Evolutionary conservation across 2,797 vertebrate species (phyloP).

Genomic region (Dermochelys coriacea): DNA sequence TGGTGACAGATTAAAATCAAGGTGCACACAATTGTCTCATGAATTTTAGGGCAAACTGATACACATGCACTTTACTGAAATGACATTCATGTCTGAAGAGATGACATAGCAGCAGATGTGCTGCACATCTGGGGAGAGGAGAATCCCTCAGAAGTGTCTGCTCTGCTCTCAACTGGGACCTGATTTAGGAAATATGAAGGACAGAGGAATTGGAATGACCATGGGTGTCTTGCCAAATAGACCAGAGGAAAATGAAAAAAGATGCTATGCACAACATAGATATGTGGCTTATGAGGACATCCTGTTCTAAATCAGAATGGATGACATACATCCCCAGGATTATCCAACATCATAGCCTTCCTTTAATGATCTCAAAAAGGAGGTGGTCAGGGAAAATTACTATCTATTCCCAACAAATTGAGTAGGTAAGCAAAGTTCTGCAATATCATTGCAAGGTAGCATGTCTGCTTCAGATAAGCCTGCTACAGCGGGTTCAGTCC

Average conservation of each 20-base stretch:
- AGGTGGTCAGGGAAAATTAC: constrained; percentile 46
- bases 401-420: constrained; percentile 43
- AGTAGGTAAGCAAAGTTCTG: constrained; percentile 16
- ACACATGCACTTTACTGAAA: not conserved
- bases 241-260: not conserved
- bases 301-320: not conserved
- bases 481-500: fast-evolving
- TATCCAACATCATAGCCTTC: constrained; percentile 58
- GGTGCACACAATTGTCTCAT: not conserved
- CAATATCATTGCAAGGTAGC: not conserved
- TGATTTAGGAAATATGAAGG: not conserved
- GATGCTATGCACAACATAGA: not conserved
- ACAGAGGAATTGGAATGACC: not conserved
- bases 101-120: not conserved
- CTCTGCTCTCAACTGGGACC: not conserved
- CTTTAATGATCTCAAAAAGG: constrained; percentile 40
- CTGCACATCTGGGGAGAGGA: not conserved
- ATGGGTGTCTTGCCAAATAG: not conserved
- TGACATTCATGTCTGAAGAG: not conserved
- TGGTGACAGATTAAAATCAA: fast-evolving
- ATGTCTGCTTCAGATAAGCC: not conserved
- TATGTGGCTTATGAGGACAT: not conserved
- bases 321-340: not conserved
- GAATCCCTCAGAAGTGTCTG: not conserved
- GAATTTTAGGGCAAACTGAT: fast-evolving